Evolutionary conservation across 2,797 vertebrate species (phyloP).

Genomic region (Carcharodon carcharias): DNA sequence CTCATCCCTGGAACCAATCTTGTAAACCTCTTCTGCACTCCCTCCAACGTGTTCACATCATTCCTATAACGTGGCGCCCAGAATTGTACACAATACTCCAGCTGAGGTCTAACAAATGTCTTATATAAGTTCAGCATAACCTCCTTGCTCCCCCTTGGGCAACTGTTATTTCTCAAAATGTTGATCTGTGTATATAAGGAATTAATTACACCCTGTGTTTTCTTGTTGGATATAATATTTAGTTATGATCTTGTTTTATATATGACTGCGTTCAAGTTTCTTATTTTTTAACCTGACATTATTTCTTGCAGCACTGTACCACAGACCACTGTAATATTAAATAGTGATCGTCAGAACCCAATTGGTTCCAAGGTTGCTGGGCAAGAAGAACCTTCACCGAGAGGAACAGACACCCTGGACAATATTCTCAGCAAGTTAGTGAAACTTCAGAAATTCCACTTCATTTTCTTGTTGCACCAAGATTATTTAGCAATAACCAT

Average conservation of each 20-base stretch:
- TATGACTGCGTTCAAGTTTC: slow-evolving; percentile 31
- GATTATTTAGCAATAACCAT: not conserved
- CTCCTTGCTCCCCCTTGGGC: too few relatives aligned
- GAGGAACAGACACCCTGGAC: slow-evolving; percentile 75
- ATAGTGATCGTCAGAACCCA: slow-evolving; percentile 72
- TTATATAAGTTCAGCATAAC: too few relatives aligned
- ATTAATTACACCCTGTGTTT: not conserved
- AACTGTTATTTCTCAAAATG: not conserved
- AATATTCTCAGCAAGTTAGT: slow-evolving; percentile 94
- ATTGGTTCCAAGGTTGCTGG: slow-evolving; percentile 67
- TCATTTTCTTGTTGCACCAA: not conserved
- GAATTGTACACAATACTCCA: too few relatives aligned
- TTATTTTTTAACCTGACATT: slow-evolving; percentile 35
- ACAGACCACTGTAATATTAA: slow-evolving; percentile 94
- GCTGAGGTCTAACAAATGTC: too few relatives aligned
- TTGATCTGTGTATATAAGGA: not conserved
- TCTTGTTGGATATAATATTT: not conserved
- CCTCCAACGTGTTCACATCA: too few relatives aligned
- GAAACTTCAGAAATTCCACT: slow-evolving; percentile 14
- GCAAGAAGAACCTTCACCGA: slow-evolving; percentile 72
- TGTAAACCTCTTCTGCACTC: too few relatives aligned
- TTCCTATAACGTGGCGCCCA: too few relatives aligned
- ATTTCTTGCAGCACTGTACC: slow-evolving; percentile 75
- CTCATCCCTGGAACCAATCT: too few relatives aligned
- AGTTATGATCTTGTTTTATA: not conserved